These are phyloP conservation scores for Xenopus tropicalis DNA, from an alignment of 2,113 vertebrate species.

Conservation along the genomic window UCB_Xtro_10.0 CM004444.2:80123501-80124000, in stretches of 20 bases:
- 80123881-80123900: too few species aligned
- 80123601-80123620: conserved; percentile 26
- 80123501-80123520: conserved; percentile 67
- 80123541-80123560: conserved; percentile 59
- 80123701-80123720: conserved; percentile 7
- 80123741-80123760: background rate
- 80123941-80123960: too few species aligned
- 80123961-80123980: too few species aligned
- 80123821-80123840: background rate
- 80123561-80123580: conserved; percentile 50
- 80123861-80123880: too few species aligned
- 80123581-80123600: conserved; percentile 39
- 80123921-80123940: too few species aligned
- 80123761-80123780: background rate
- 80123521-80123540: conserved; percentile 65
- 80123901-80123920: too few species aligned
- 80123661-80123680: conserved; percentile 46
- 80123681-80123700: conserved; percentile 34
- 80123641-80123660: conserved; percentile 26
- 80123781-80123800: background rate
- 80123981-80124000: too few species aligned
- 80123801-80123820: background rate
- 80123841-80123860: too few species aligned
- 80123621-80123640: conserved; percentile 37
- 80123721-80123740: background rate